Conservation (phyloP, 2,888 invertebrate genomes). For the Rotaria socialis region DNA sequence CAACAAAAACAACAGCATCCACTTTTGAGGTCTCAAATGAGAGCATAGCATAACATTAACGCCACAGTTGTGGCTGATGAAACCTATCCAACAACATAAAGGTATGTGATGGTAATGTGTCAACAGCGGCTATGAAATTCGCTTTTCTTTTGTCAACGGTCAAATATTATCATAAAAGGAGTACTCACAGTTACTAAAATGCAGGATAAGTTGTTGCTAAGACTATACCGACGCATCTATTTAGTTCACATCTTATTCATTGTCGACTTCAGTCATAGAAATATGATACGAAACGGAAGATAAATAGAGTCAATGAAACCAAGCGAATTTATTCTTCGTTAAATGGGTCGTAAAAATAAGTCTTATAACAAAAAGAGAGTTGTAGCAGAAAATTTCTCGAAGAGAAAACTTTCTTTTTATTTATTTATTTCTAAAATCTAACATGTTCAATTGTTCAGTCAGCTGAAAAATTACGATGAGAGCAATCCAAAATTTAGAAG, state of each 20-base stretch:
- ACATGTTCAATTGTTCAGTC: too few species aligned
- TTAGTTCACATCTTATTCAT: neutral
- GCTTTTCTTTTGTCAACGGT: neutral
- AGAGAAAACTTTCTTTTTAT: neutral
- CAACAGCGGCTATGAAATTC: neutral
- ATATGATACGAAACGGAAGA: neutral
- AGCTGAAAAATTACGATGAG: too few species aligned
- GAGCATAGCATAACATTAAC: neutral
- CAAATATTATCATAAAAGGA: too few species aligned
- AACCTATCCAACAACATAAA: constrained; percentile 5
- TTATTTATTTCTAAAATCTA: neutral
- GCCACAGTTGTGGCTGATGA: neutral
- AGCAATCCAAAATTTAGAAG: neutral
- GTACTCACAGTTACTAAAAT: neutral
- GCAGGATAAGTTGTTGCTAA: neutral
- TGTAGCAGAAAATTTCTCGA: neutral
- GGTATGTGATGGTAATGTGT: neutral
- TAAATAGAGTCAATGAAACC: neutral
- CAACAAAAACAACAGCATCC: constrained; percentile 4
- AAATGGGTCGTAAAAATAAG: neutral
- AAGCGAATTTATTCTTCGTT: neutral
- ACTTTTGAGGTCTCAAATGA: neutral
- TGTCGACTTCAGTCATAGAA: neutral
- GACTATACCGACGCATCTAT: neutral
- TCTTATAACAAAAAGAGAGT: neutral